A percentile compares a stretch with the other conserved stretches of the same genome.
Conservation (phyloP, 2,888 invertebrate genomes). For the Leuctra nigra region DNA sequence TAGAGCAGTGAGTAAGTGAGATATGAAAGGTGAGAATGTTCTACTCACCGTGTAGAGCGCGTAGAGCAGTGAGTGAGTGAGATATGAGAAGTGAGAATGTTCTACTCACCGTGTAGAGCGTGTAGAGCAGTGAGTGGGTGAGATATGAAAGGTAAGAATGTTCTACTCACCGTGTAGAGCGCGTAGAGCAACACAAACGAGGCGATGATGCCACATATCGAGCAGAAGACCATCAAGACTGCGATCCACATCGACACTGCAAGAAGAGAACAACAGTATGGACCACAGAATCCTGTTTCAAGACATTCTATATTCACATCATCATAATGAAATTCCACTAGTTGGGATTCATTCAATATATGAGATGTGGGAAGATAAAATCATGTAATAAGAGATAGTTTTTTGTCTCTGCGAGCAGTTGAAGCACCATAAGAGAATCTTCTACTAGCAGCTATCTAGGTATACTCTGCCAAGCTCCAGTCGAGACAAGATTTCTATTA, state of each 20-base stretch:
- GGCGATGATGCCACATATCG: conserved; percentile 59
- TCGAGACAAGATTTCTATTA: too few species aligned
- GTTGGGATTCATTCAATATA: too few species aligned
- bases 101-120: conserved; percentile 60
- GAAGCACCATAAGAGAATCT: too few species aligned
- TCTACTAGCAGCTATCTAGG: too few species aligned
- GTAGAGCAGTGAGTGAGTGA: neutral
- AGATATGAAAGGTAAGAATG: neutral
- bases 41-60: neutral
- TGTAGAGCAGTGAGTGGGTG: conserved; percentile 51
- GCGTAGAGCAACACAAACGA: conserved; percentile 61
- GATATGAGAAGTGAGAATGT: neutral
- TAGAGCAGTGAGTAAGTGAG: neutral
- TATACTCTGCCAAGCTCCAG: too few species aligned
- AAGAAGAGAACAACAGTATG: conserved; percentile 8
- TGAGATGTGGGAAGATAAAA: too few species aligned
- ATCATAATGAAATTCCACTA: too few species aligned
- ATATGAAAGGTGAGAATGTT: neutral
- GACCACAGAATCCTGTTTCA: too few species aligned
- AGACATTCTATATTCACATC: too few species aligned
- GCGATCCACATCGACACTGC: conserved; percentile 68
- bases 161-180: conserved; percentile 58
- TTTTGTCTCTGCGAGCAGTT: too few species aligned
- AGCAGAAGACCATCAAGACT: conserved; percentile 58
- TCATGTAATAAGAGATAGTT: too few species aligned